Conservation (phyloP, 2,113 vertebrate genomes). For the Melozone crissalis region DNA sequence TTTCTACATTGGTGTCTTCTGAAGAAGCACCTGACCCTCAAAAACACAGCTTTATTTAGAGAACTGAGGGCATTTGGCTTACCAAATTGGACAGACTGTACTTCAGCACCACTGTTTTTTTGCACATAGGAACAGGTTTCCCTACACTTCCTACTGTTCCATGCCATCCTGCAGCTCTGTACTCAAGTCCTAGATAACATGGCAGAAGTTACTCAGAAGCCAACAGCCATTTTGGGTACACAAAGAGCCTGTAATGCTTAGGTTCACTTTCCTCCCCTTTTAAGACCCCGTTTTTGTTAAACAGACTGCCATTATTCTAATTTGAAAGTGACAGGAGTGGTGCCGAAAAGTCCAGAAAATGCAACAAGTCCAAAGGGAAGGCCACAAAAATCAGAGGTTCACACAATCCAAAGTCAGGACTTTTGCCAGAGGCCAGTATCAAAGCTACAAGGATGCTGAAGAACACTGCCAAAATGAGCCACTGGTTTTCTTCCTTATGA, state of each 20-base stretch:
- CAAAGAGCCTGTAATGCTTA: background rate
- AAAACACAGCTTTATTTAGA: background rate
- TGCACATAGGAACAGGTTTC: background rate
- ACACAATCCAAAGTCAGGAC: background rate
- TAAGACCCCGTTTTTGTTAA: background rate
- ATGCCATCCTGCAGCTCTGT: background rate
- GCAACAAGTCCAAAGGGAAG: background rate
- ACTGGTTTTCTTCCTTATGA: background rate
- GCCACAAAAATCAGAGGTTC: background rate
- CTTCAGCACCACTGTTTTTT: background rate
- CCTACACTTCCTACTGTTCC: background rate
- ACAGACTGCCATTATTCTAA: background rate
- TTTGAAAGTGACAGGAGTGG: background rate
- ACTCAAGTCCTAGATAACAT: background rate
- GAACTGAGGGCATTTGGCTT: background rate
- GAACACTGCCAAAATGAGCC: background rate
- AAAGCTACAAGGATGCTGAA: background rate
- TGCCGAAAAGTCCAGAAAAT: background rate
- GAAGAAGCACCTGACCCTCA: background rate
- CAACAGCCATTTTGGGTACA: background rate
- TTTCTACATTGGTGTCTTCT: background rate
- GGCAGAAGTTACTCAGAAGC: background rate
- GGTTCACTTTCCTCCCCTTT: background rate
- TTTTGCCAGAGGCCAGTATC: background rate
- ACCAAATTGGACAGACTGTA: background rate